A percentile compares a stretch with the other conserved stretches of the same genome.
These are phyloP conservation scores for Oreochromis aureus DNA, from an alignment of 2,113 vertebrate genomes.

Conservation along the genomic window DNA sequence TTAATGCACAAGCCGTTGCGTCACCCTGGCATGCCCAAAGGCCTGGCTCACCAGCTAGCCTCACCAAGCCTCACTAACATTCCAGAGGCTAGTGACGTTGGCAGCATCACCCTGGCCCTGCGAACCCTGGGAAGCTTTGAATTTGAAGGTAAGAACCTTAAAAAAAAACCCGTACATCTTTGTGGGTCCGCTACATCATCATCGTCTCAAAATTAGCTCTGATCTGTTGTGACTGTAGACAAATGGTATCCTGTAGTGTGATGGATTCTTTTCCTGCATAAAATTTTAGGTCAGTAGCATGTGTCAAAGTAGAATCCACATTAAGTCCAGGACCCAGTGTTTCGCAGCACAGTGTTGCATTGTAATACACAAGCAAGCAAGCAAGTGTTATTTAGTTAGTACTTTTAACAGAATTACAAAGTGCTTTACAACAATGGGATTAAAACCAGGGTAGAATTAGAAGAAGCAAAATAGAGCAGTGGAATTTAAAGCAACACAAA, in stretches of 20 bases:
- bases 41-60: conserved; percentile 90
- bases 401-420: background rate
- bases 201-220: background rate
- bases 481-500: background rate
- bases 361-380: background rate
- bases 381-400: background rate
- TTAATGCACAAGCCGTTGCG: conserved; percentile 97
- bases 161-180: background rate
- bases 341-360: background rate
- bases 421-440: background rate
- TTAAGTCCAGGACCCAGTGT: background rate
- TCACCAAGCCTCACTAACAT: conserved; percentile 96
- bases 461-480: background rate
- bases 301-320: background rate
- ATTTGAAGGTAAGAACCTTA: conserved; percentile 83
- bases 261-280: background rate
- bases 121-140: conserved; percentile 96
- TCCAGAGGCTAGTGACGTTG: conserved; percentile 92
- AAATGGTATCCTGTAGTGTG: background rate
- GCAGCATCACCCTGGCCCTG: conserved; percentile 94
- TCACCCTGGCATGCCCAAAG: conserved; percentile 97
- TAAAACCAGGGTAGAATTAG: background rate
- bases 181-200: background rate
- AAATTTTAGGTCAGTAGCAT: background rate
- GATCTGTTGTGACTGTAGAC: background rate